Percentiles rank a stretch among this genome's conserved stretches.
Evolutionary conservation across 2,113 vertebrate species (phyloP).

Genomic region (Neotoma lepida): DNA sequence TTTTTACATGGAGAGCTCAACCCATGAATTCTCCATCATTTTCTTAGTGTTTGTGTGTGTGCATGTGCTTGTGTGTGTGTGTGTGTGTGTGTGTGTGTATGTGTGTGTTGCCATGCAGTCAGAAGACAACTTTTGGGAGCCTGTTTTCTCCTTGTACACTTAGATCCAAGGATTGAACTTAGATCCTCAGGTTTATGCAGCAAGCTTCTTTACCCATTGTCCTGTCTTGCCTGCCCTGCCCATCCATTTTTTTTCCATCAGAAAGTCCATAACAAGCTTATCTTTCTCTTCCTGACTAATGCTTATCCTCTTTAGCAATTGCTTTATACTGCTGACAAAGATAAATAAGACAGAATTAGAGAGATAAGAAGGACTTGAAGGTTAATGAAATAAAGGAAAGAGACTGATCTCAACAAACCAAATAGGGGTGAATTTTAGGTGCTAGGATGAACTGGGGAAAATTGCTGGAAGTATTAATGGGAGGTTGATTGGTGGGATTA

Average conservation of each 20-base stretch:
- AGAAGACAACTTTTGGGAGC: background rate
- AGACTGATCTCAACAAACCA: background rate
- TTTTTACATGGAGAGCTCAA: background rate
- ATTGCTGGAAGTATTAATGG: accelerated
- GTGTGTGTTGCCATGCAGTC: background rate
- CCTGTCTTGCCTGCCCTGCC: background rate
- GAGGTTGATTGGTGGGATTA: background rate
- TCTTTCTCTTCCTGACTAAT: background rate
- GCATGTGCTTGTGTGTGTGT: background rate
- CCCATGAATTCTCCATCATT: background rate
- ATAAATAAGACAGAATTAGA: background rate
- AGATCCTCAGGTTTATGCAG: too few relatives aligned
- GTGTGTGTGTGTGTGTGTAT: background rate
- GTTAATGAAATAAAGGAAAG: background rate
- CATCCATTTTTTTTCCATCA: background rate
- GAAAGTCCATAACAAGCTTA: background rate
- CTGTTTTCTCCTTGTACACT: background rate
- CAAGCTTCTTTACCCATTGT: background rate
- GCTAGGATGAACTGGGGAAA: background rate
- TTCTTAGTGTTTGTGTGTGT: background rate
- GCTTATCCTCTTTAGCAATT: background rate
- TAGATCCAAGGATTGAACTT: background rate
- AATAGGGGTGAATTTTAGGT: background rate
- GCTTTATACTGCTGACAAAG: background rate
- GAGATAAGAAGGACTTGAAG: background rate